Evolutionary conservation across 2,888 invertebrate genomes (phyloP).

Genomic region (Adineta ricciae): DNA sequence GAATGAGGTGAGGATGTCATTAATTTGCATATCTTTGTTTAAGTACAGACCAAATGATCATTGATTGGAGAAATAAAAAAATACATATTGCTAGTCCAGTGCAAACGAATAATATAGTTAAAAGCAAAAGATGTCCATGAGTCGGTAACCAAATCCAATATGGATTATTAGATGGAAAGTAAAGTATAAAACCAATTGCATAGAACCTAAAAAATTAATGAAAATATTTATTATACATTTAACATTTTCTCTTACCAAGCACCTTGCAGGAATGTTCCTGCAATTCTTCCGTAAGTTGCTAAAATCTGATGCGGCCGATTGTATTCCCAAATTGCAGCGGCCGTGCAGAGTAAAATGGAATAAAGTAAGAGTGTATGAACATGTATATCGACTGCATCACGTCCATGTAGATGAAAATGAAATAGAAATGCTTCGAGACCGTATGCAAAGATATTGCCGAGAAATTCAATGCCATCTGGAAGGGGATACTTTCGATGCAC

Average conservation of each 20-base stretch:
- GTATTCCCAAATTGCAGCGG: constrained; percentile 37
- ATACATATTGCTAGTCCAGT: not conserved
- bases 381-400: constrained; percentile 41
- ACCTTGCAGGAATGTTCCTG: not conserved
- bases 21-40: not conserved
- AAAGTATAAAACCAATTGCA: constrained; percentile 51
- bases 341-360: constrained; percentile 43
- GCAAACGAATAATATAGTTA: not conserved
- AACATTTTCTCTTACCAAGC: not conserved
- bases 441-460: not conserved
- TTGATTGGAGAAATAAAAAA: not conserved
- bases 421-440: not conserved
- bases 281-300: constrained; percentile 12
- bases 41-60: not conserved
- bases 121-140: constrained; percentile 21
- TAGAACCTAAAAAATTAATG: not conserved
- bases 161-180: constrained; percentile 47
- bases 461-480: not conserved
- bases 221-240: too few species aligned
- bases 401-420: constrained; percentile 1
- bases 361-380: constrained; percentile 52
- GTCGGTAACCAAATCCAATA: constrained; percentile 40
- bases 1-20: too few species aligned
- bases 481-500: not conserved
- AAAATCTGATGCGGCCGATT: constrained; percentile 11